Percentiles rank a stretch among this genome's conserved stretches.
phyloP scores from a whole-genome alignment of 2,888 invertebrate genomes.

The Eucera pruinosa region DNA sequence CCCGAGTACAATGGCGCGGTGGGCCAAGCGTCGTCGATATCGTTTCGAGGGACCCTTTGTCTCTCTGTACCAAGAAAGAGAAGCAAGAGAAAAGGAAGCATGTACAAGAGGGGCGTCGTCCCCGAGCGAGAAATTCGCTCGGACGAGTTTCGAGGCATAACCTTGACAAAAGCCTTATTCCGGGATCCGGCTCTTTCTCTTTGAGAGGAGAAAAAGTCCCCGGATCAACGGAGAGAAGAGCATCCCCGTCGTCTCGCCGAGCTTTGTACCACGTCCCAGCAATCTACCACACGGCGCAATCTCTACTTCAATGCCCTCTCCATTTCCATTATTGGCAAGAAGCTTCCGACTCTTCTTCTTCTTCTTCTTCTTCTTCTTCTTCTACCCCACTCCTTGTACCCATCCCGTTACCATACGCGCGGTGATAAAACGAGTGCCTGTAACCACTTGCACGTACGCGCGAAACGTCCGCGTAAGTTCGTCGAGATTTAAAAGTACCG shows the following conservation, averaged over 20 bases:
- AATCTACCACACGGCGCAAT: conserved; percentile 66
- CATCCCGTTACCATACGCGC: conserved; percentile 25
- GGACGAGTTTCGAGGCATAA: conserved; percentile 58
- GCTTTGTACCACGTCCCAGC: conserved; percentile 64
- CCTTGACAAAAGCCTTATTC: conserved; percentile 63
- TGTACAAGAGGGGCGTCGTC: conserved; percentile 1
- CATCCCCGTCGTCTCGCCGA: conserved; percentile 52
- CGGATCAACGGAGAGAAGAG: conserved; percentile 51
- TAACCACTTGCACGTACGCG: background rate
- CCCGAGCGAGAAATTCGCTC: conserved; percentile 47
- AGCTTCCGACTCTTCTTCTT: conserved; percentile 27
- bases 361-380: background rate
- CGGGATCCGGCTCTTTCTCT: conserved; percentile 48
- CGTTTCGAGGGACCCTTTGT: conserved; percentile 30
- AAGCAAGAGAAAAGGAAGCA: background rate
- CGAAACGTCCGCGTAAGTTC: background rate
- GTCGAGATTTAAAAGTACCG: background rate
- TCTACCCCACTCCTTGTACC: too few relatives aligned
- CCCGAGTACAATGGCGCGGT: conserved; percentile 9
- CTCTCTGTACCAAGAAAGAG: background rate
- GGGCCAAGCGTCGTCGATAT: conserved; percentile 12
- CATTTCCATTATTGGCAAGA: conserved; percentile 68
- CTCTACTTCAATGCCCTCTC: conserved; percentile 67
- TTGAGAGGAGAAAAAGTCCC: conserved; percentile 51
- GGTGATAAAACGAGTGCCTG: conserved; percentile 54